A percentile compares a stretch with the other conserved stretches of the same genome.
phyloP scores from a whole-genome alignment of 2,888 invertebrate genomes.

The Teinopalpus imperialis region DNA sequence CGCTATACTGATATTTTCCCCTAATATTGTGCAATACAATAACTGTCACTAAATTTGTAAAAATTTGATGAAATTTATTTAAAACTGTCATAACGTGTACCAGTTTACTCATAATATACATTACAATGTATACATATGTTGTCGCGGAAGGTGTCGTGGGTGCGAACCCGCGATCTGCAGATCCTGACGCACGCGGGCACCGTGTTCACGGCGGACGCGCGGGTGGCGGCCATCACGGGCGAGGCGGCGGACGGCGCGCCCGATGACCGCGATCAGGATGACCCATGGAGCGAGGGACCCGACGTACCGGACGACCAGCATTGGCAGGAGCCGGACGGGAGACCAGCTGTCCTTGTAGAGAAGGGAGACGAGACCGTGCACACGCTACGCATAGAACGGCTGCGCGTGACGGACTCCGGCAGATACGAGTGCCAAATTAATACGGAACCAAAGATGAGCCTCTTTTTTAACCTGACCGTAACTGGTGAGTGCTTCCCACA shows the following conservation, averaged over 20 bases:
- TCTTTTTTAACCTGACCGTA: conserved; percentile 83
- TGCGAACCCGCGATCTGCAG: conserved; percentile 85
- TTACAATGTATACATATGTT: too few species aligned
- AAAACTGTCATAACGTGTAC: too few species aligned
- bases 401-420: conserved; percentile 83
- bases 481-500: conserved; percentile 21
- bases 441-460: conserved; percentile 88
- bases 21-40: too few species aligned
- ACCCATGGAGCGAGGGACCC: conserved; percentile 60
- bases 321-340: conserved; percentile 68
- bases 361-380: conserved; percentile 72
- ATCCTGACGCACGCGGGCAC: conserved; percentile 85
- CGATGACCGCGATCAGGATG: conserved; percentile 59
- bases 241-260: conserved; percentile 40
- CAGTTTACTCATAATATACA: too few species aligned
- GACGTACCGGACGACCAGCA: conserved; percentile 68
- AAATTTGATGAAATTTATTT: too few species aligned
- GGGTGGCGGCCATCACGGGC: conserved; percentile 83
- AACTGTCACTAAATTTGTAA: too few species aligned
- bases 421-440: conserved; percentile 89
- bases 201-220: conserved; percentile 86
- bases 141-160: conserved; percentile 92
- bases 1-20: too few species aligned
- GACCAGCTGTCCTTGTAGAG: conserved; percentile 72
- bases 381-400: conserved; percentile 82